Evolutionary conservation across 2,888 invertebrate genomes (phyloP).

Genomic region (Drosophila nr. perissopoda): DNA sequence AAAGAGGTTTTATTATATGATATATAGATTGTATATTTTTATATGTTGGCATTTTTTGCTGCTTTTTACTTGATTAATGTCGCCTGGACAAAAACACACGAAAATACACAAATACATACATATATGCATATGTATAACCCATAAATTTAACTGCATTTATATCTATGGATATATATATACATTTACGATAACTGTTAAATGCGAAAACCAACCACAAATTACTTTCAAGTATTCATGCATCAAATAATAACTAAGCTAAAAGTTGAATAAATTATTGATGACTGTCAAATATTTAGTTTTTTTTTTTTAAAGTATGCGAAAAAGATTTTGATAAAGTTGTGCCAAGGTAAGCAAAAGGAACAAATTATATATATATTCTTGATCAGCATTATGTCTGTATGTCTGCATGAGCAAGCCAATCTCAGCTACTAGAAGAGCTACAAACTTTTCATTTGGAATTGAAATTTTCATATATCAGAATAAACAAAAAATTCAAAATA

Average conservation of each 20-base stretch:
- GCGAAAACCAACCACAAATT: slow-evolving; percentile 42
- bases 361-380: neutral
- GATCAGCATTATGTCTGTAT: neutral
- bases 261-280: slow-evolving; percentile 74
- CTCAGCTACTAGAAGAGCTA: neutral
- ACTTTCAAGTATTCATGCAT: slow-evolving; percentile 68
- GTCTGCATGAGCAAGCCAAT: neutral
- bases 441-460: neutral
- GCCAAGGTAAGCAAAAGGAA: neutral
- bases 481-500: neutral
- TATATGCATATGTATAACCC: neutral
- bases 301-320: neutral
- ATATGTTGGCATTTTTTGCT: slow-evolving; percentile 76
- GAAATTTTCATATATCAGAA: neutral
- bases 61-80: slow-evolving; percentile 71
- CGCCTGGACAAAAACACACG: slow-evolving; percentile 33
- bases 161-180: slow-evolving; percentile 1
- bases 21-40: slow-evolving; percentile 69
- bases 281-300: slow-evolving; percentile 27
- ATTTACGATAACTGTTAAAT: slow-evolving; percentile 27
- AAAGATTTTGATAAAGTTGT: neutral
- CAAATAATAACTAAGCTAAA: slow-evolving; percentile 65
- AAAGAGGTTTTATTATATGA: slow-evolving; percentile 20
- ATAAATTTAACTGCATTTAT: neutral
- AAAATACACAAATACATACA: neutral